Conservation (phyloP, 2,113 vertebrate genomes). For the Erythrocercus mccallii region DNA sequence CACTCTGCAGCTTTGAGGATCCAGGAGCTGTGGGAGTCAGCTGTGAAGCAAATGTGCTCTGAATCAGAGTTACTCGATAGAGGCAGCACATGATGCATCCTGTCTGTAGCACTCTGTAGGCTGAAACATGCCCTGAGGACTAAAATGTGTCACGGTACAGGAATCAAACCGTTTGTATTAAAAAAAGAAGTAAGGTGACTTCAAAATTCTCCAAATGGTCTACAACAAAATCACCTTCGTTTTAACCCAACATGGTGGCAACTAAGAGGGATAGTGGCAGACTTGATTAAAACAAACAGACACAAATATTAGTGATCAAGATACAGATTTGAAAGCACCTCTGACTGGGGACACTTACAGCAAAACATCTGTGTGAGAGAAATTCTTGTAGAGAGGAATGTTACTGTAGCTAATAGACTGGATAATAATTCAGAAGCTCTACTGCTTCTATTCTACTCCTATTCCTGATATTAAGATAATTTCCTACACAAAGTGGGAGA, state of each 20-base stretch:
- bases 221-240: not conserved
- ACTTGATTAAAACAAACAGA: not conserved
- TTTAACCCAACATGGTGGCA: not conserved
- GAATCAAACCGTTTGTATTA: not conserved
- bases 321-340: not conserved
- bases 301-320: not conserved
- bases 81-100: conserved; percentile 59
- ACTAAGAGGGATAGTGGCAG: not conserved
- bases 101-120: conserved; percentile 72
- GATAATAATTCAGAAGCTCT: not conserved
- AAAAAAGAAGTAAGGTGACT: not conserved
- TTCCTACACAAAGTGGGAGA: not conserved
- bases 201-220: not conserved
- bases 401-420: not conserved
- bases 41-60: conserved; percentile 56
- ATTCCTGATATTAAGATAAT: not conserved
- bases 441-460: too few species aligned
- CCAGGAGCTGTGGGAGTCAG: conserved; percentile 69
- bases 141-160: conserved; percentile 67
- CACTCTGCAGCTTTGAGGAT: conserved; percentile 62
- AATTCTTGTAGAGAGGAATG: not conserved
- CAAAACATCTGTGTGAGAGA: not conserved
- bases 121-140: conserved; percentile 64
- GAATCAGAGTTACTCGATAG: conserved; percentile 40
- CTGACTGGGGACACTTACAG: not conserved